These are phyloP conservation scores for Etheostoma nigrum DNA, from an alignment of 2,797 vertebrate species.

Conservation along the genomic window DNA sequence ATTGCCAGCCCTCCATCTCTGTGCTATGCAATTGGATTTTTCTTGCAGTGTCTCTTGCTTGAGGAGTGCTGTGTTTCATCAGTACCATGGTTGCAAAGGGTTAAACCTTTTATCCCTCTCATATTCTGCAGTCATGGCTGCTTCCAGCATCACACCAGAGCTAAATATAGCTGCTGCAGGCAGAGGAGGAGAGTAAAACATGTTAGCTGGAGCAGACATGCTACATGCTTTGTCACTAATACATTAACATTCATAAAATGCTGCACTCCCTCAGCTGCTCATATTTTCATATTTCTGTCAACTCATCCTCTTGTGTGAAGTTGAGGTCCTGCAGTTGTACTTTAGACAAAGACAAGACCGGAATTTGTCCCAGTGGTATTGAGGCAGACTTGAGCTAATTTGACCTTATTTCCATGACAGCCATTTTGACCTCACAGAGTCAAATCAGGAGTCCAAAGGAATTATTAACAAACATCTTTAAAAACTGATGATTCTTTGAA, in stretches of 20 bases:
- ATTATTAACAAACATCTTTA: neutral
- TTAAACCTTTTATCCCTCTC: constrained; percentile 68
- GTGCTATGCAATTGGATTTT: neutral
- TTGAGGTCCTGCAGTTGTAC: neutral
- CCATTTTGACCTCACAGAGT: constrained; percentile 54
- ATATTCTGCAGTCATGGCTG: constrained; percentile 70
- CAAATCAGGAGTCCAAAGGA: neutral
- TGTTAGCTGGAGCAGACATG: constrained; percentile 53
- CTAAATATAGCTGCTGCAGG: constrained; percentile 83
- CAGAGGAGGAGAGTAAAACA: constrained; percentile 58
- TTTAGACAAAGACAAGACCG: neutral
- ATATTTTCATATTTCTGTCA: constrained; percentile 2
- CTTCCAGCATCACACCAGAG: constrained; percentile 68
- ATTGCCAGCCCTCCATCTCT: constrained; percentile 1
- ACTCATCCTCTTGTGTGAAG: neutral
- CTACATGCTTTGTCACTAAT: constrained; percentile 44
- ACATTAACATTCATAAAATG: constrained; percentile 17
- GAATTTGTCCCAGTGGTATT: constrained; percentile 18
- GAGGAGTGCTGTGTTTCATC: constrained; percentile 28
- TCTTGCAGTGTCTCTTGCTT: constrained; percentile 17
- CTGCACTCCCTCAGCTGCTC: constrained; percentile 5
- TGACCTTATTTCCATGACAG: constrained; percentile 57
- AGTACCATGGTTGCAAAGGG: constrained; percentile 48
- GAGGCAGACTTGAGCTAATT: constrained; percentile 32
- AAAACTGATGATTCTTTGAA: neutral